phyloP scores from a whole-genome alignment of 92 coral and sea anemone genomes.

The Parazoanthus atlanticus region DNA sequence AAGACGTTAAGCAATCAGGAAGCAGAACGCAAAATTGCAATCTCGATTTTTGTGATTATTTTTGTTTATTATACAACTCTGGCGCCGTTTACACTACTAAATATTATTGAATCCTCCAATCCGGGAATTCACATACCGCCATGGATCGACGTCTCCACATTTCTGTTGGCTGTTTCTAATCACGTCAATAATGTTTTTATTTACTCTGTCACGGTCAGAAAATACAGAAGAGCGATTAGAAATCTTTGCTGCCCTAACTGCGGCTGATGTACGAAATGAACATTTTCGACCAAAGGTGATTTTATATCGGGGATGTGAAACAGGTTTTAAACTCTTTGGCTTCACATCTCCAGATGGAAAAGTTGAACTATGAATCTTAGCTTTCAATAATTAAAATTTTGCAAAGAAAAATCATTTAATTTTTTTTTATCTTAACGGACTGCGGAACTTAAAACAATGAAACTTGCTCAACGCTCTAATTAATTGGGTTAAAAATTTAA shows the following conservation, averaged over 20 bases:
- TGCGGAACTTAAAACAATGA: background rate
- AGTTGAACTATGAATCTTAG: too few species aligned
- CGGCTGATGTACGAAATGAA: background rate
- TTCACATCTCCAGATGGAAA: background rate
- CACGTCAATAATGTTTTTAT: constrained; percentile 52
- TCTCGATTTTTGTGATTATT: constrained; percentile 50
- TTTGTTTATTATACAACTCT: constrained; percentile 49
- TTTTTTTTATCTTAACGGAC: background rate
- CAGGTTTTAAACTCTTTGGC: background rate
- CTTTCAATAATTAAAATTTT: too few species aligned
- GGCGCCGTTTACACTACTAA: constrained; percentile 46
- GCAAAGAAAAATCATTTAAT: background rate
- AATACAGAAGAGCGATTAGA: constrained; percentile 42
- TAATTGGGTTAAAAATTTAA: too few species aligned
- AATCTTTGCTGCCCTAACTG: constrained; percentile 1
- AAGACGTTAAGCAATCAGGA: background rate
- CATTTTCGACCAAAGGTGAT: background rate
- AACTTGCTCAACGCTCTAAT: background rate
- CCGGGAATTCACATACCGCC: constrained; percentile 45
- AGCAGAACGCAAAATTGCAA: constrained; percentile 48
- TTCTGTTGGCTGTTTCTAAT: constrained; percentile 45
- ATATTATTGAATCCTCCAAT: constrained; percentile 45
- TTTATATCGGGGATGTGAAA: too few species aligned
- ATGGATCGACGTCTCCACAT: constrained; percentile 34
- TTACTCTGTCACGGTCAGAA: constrained; percentile 45